These are phyloP conservation scores for Drosophila kohkoa DNA, from an alignment of 1,140 invertebrate genomes.

Conservation along the genomic window DNA sequence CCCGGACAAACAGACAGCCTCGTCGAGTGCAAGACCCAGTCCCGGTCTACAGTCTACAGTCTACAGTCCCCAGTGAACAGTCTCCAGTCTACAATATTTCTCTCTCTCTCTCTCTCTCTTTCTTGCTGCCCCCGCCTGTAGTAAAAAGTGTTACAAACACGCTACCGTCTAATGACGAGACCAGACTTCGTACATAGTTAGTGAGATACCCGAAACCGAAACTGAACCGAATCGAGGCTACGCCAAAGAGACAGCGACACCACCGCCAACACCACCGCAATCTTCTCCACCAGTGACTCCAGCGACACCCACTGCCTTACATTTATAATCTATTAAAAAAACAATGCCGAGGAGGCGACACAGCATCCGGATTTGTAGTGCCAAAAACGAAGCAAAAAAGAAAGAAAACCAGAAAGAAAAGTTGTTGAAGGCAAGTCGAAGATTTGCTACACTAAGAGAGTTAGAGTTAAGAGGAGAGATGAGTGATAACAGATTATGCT, in stretches of 20 bases:
- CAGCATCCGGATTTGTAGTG: conserved; percentile 78
- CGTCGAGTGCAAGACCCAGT: conserved; percentile 42
- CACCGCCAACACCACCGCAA: conserved; percentile 11
- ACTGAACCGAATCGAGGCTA: conserved; percentile 13
- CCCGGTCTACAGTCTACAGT: conserved; percentile 20
- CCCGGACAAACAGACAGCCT: conserved; percentile 17
- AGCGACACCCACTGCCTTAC: conserved; percentile 79
- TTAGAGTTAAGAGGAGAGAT: too few relatives aligned
- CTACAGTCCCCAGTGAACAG: neutral
- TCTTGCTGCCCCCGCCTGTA: neutral
- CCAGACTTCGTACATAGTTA: conserved; percentile 33
- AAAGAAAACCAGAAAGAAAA: conserved; percentile 30
- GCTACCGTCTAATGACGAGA: conserved; percentile 67
- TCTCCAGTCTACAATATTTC: neutral
- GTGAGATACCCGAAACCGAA: conserved; percentile 36
- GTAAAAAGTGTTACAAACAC: conserved; percentile 78
- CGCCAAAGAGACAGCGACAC: conserved; percentile 6
- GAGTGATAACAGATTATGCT: too few relatives aligned
- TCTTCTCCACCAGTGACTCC: conserved; percentile 1
- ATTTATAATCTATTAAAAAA: conserved; percentile 78
- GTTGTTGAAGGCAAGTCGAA: neutral
- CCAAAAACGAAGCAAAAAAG: conserved; percentile 50
- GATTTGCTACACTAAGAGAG: neutral
- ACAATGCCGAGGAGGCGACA: conserved; percentile 41
- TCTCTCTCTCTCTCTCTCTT: neutral